These are phyloP conservation scores for Gallinago solitaria DNA, from an alignment of 2,797 vertebrate genomes.

Conservation along the genomic window DNA sequence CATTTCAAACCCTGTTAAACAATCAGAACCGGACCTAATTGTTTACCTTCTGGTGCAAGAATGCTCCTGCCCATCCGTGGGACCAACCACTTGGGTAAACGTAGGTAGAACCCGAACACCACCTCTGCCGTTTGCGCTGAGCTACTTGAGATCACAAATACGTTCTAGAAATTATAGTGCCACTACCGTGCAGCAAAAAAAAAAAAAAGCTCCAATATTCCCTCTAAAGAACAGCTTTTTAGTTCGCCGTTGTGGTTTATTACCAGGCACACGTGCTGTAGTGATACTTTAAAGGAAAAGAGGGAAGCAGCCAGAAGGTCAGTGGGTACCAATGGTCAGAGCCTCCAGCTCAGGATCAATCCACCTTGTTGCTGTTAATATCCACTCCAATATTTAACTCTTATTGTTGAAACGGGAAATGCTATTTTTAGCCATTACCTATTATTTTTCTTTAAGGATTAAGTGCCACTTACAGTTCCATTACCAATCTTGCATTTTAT, in stretches of 20 bases:
- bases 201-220: background rate
- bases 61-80: rapidly evolving
- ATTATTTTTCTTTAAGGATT: background rate
- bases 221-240: background rate
- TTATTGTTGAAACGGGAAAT: background rate
- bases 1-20: background rate
- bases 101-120: background rate
- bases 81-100: background rate
- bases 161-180: background rate
- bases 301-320: background rate
- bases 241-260: background rate
- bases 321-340: background rate
- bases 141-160: background rate
- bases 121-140: background rate
- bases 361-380: background rate
- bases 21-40: background rate
- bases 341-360: background rate
- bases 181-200: background rate
- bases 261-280: background rate
- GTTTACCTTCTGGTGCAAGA: background rate
- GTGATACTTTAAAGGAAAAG: background rate
- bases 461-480: background rate
- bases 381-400: background rate
- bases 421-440: slow-evolving; percentile 11
- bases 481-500: background rate